Base-by-base conservation (phyloP, 2,797 vertebrate genomes). In the Brachyrhaphis roseni region DNA sequence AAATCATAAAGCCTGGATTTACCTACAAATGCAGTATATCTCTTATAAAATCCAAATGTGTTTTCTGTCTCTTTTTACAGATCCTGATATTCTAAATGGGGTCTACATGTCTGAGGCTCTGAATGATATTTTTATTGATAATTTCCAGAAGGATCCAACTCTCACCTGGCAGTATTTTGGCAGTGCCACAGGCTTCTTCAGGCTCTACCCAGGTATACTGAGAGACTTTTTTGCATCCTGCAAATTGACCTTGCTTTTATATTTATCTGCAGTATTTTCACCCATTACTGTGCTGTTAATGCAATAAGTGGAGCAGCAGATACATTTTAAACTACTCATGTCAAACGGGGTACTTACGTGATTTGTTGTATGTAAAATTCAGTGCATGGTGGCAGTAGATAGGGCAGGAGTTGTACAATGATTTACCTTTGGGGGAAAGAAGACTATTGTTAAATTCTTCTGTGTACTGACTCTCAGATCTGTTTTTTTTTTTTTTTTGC, bases 111-210 rank as follows among this genome's bases (percentile, higher is more conserved):
- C 98, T 0, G 98, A 99, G 93, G 97, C 97, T 10, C 92, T 99
- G 84, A 98, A 99, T 62, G 93, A 97, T 0, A 81, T 99, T 66
- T 99, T 99, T 79, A 94, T 98, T 68, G 96, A 98, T 41, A 99
- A 99, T 93, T 99, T 98, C 64, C 94, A 96, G 89, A 96, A 96
- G 88, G 98, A 99, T 81, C 97, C 98, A 0, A 99, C 98, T 0
- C 93, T 99, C 78, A 99, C 97, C 31, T 99, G 98, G 98, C 98
- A 99, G 82, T 99, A 98, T 91, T 99, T 99, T 46, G 98, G 98
- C 89, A 99, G 98, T 39, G 93, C 97, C 16, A 94, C 97, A 0
- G 98, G 98, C 71, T 99, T 99, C 93, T 99, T 99, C 92, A 96
- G 98, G 81, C 96, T 99, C 34, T 99, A 99, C 79, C 98, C 98